Conservation (phyloP, 2,888 invertebrate genomes). For the Mactromeris polynyma region DNA sequence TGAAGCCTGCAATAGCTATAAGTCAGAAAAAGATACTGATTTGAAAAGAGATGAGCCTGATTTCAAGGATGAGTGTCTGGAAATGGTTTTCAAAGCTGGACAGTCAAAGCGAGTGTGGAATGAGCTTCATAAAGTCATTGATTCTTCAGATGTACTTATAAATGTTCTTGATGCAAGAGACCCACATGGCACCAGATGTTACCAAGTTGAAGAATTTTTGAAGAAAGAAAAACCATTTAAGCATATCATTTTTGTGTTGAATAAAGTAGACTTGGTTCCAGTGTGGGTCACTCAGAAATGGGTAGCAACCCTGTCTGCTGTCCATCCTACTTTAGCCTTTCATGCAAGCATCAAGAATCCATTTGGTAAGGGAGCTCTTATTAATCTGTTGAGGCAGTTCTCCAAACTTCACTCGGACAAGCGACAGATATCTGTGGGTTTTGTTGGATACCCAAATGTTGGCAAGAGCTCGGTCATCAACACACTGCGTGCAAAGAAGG, state of each 20-base stretch:
- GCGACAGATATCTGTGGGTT: conserved; percentile 99
- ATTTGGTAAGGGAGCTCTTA: conserved; percentile 98
- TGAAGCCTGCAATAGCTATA: conserved; percentile 92
- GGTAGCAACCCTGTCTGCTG: conserved; percentile 97
- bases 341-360: conserved; percentile 99
- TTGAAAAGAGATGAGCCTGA: conserved; percentile 92
- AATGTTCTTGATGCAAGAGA: conserved; percentile 99
- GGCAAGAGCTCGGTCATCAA: conserved; percentile 99
- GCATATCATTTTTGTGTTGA: conserved; percentile 98
- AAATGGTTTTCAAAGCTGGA: conserved; percentile 92
- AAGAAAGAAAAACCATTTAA: conserved; percentile 98
- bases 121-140: conserved; percentile 99
- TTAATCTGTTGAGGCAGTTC: conserved; percentile 98
- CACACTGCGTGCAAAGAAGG: conserved; percentile 95
- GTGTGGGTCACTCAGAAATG: conserved; percentile 99
- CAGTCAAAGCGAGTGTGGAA: conserved; percentile 99
- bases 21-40: conserved; percentile 93
- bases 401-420: conserved; percentile 97
- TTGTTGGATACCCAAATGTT: conserved; percentile 99
- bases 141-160: conserved; percentile 98
- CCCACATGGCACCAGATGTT: conserved; percentile 97
- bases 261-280: conserved; percentile 96
- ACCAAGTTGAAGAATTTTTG: conserved; percentile 96
- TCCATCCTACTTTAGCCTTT: conserved; percentile 99
- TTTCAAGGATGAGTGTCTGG: conserved; percentile 93